phyloP scores from a whole-genome alignment of 2,797 vertebrate genomes.

The Microchirus variegatus region DNA sequence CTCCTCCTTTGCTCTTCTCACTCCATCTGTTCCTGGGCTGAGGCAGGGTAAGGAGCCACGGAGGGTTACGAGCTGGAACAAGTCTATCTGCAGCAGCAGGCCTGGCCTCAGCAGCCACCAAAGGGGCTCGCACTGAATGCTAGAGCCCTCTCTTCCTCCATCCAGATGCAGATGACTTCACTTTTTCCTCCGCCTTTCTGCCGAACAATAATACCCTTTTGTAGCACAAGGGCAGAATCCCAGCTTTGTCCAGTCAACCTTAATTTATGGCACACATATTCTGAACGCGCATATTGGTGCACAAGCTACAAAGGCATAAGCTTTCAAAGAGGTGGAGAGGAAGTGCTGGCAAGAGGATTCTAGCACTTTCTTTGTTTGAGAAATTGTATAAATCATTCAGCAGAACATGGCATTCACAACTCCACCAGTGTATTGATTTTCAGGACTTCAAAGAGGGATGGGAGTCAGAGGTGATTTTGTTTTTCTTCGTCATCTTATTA shows the following conservation, averaged over 20 bases:
- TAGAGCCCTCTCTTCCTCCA: constrained; percentile 70
- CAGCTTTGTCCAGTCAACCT: constrained; percentile 84
- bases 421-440: constrained; percentile 73
- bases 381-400: constrained; percentile 78
- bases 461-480: constrained; percentile 65
- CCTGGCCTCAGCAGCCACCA: constrained; percentile 75
- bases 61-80: constrained; percentile 81
- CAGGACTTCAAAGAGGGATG: constrained; percentile 69
- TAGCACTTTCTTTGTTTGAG: constrained; percentile 73
- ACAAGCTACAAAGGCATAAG: constrained; percentile 70
- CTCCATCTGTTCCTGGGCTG: constrained; percentile 80
- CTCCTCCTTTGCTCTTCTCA: constrained; percentile 69
- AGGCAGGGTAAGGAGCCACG: constrained; percentile 76
- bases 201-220: constrained; percentile 80
- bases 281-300: constrained; percentile 76
- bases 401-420: constrained; percentile 74
- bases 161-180: constrained; percentile 80
- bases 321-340: constrained; percentile 69
- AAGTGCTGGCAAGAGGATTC: constrained; percentile 73
- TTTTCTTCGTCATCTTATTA: constrained; percentile 55
- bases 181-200: constrained; percentile 67
- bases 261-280: constrained; percentile 84
- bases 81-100: constrained; percentile 84
- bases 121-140: constrained; percentile 74
- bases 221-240: constrained; percentile 79